phyloP scores from a whole-genome alignment of 2,797 vertebrate species.

The Clarias pachynema region DNA sequence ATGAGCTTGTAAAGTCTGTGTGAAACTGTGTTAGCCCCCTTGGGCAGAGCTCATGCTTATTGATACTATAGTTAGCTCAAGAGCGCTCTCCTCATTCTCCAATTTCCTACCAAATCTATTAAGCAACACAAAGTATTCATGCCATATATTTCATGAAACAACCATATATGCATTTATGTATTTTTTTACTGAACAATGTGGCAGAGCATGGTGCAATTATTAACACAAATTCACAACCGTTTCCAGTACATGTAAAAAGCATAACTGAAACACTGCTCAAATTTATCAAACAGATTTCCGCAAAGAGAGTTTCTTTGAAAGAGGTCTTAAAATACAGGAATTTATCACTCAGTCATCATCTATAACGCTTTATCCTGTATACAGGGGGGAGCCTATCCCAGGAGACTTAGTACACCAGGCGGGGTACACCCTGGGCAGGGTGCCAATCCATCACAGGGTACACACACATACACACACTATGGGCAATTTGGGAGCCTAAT shows the following conservation, averaged over 20 bases:
- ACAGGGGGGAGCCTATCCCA: no score
- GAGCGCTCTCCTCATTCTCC: conserved; percentile 29
- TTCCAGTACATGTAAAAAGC: background rate
- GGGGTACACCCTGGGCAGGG: no score
- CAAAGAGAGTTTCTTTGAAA: background rate
- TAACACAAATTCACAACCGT: background rate
- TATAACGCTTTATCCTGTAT: no score
- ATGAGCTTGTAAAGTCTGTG: background rate
- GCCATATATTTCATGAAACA: background rate
- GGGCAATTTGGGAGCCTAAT: no score
- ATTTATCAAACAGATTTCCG: background rate
- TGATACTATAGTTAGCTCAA: conserved; percentile 38
- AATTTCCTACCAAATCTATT: background rate
- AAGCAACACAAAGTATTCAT: background rate
- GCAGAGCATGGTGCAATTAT: background rate
- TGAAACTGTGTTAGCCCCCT: conserved; percentile 21
- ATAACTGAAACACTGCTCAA: background rate
- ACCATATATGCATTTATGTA: background rate
- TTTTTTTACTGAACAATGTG: background rate
- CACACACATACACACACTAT: no score
- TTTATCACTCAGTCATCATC: no score
- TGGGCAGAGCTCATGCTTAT: conserved; percentile 30
- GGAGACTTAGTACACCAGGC: no score
- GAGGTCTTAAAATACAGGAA: background rate
- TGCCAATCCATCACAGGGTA: no score